Evolutionary conservation across 2,113 vertebrate species (phyloP), one percentile per base, ranked within the genome.

Genomic region (Rhinopomastus cyanomelas): DNA sequence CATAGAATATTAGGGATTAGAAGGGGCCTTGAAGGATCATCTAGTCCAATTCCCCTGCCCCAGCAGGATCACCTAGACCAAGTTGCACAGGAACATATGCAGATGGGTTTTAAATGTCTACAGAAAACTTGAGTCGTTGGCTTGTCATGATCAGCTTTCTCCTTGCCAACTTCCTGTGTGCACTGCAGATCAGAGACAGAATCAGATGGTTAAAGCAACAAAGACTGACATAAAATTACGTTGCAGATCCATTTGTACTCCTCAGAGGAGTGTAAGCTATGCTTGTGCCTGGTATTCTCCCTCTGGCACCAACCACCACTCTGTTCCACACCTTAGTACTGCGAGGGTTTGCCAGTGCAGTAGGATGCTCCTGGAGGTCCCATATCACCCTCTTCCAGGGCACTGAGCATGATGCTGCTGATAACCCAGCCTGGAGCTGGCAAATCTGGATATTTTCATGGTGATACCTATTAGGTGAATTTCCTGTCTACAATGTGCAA

Each of bases 261-360:
- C 8, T 56, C 29, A 74, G 44, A 26, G 34, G 60, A 88, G 52
- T 56, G 20, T 15, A 37, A 64, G 17, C 34, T 14, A 0, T 37
- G 37, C 39, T 92, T 57, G 18, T 62, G 59, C 27, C 57, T 56
- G 30, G 12, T 49, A 10, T 4, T 56, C 44, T 15, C n/a, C 29
- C 46, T 79, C 20, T 90, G 64, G 25, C 68, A n/a, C 32, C 27
- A 19, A 12, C 29, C 71, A 25, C 44, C 5, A 1, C 12, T 37
- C 20, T 1, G 0, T 72, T 78, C 37, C 29, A 5, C 12, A 3
- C 49, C 32, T 69, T 16, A 6, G 34, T 30, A 5, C 9, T 25
- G 4, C 55, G 25, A 30, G 5, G 9, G 5, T 66, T 66, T 76
- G 30, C 66, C 46, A 29, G 23, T 55, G 71, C 3, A 66, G 37